These are phyloP conservation scores for Helostoma temminkii DNA, from an alignment of 2,797 vertebrate genomes.

Conservation along the genomic window DNA sequence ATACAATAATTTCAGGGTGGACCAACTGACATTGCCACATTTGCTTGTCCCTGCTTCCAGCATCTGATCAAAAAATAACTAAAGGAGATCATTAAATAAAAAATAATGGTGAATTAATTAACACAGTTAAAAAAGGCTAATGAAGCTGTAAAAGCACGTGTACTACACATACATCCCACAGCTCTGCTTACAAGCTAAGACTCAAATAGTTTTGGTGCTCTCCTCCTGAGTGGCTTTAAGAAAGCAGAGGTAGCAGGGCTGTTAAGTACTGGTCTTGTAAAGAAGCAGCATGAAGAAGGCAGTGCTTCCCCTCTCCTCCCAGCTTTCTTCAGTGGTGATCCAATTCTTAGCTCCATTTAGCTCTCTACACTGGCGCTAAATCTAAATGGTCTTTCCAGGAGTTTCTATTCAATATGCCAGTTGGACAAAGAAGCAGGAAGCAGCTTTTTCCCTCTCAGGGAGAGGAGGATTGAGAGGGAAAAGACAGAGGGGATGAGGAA, in stretches of 20 bases:
- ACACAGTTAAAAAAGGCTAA: neutral
- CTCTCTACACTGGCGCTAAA: constrained; percentile 48
- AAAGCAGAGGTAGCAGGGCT: constrained; percentile 17
- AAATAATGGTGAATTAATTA: no score
- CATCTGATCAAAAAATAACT: no score
- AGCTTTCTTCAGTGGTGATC: constrained; percentile 26
- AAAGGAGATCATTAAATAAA: no score
- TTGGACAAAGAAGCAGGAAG: constrained; percentile 80
- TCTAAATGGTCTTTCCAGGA: constrained; percentile 69
- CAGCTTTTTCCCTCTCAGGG: constrained; percentile 60
- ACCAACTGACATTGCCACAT: no score
- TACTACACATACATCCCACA: constrained; percentile 1
- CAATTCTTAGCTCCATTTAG: constrained; percentile 47
- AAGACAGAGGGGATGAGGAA: constrained; percentile 15
- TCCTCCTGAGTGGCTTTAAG: constrained; percentile 30
- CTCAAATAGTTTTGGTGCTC: constrained; percentile 20
- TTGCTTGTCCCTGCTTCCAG: no score
- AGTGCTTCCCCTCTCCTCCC: constrained; percentile 45
- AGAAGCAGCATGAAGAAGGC: constrained; percentile 51
- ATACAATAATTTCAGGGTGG: no score
- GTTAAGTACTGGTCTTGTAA: constrained; percentile 33
- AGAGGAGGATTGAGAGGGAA: constrained; percentile 34
- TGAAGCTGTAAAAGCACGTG: neutral
- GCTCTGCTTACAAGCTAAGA: constrained; percentile 7
- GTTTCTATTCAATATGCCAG: constrained; percentile 74